Conservation (phyloP, 2,797 vertebrate species). For the Valencia hispanica region DNA sequence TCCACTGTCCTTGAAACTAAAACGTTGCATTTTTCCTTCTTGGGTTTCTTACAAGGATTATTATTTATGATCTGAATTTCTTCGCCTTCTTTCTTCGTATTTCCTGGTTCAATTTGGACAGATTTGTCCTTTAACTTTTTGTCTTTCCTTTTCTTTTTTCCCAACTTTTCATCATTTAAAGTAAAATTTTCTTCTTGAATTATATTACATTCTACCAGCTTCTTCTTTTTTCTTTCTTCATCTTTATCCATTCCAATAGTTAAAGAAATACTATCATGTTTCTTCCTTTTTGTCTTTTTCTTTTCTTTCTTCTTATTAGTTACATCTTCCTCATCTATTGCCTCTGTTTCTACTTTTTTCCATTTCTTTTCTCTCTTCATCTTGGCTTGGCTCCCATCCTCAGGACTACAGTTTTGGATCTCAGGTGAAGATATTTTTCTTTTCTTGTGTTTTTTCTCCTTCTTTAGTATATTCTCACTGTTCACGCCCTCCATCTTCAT, state of each 20-base stretch:
- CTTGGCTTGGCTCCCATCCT: neutral
- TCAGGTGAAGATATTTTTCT: conserved; percentile 3
- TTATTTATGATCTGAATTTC: neutral
- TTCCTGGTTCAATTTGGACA: conserved; percentile 23
- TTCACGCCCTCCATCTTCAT: conserved; percentile 29
- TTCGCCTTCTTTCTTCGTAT: conserved; percentile 7
- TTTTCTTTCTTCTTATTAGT: conserved; percentile 16
- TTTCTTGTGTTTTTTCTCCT: conserved; percentile 55
- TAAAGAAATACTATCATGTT: conserved; percentile 3
- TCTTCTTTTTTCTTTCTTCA: conserved; percentile 45
- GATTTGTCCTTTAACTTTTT: conserved; percentile 37
- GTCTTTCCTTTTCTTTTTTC: conserved; percentile 29
- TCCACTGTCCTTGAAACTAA: conserved; percentile 13
- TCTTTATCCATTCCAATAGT: conserved; percentile 5
- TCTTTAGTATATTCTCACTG: conserved; percentile 32
- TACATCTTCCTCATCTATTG: conserved; percentile 1
- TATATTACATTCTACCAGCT: neutral
- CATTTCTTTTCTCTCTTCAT: conserved; percentile 39
- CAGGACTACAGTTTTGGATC: neutral
- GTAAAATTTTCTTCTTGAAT: conserved; percentile 10
- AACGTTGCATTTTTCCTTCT: conserved; percentile 31
- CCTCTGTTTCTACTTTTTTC: conserved; percentile 6
- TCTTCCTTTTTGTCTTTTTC: conserved; percentile 40
- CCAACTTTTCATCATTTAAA: conserved; percentile 6
- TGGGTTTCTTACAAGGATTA: conserved; percentile 24